These are phyloP conservation scores for Drosophila mercatorum DNA, from an alignment of 2,888 invertebrate species.

Conservation along the genomic window DNA sequence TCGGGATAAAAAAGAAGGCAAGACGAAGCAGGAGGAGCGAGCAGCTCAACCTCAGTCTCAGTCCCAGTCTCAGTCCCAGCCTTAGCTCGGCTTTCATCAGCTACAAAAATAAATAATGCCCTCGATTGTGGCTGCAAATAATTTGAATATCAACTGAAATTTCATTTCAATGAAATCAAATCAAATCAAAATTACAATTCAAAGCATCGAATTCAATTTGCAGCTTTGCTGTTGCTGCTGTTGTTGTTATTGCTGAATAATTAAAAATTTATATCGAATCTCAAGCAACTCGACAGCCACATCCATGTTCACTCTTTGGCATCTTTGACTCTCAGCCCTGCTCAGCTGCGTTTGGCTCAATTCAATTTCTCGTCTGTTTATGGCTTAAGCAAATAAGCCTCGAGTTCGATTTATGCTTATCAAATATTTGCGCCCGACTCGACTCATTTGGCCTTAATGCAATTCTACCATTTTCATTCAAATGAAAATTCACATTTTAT, in stretches of 20 bases:
- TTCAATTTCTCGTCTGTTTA: neutral
- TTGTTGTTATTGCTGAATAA: conserved; percentile 4
- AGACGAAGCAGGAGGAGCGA: neutral
- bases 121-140: conserved; percentile 41
- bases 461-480: too few relatives aligned
- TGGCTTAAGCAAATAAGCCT: neutral
- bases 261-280: conserved; percentile 2
- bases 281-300: neutral
- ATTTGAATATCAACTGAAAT: conserved; percentile 27
- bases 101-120: conserved; percentile 39
- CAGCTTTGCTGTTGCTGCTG: neutral
- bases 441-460: neutral
- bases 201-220: neutral
- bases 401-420: neutral
- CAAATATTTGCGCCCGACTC: neutral
- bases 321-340: neutral
- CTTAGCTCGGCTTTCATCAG: neutral
- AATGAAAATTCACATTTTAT: neutral
- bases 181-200: conserved; percentile 10
- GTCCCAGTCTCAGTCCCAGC: conserved; percentile 22
- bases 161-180: conserved; percentile 4
- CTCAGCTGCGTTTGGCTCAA: neutral
- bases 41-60: conserved; percentile 29
- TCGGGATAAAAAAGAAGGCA: conserved; percentile 13
- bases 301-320: neutral